Evolutionary conservation across 2,113 vertebrate genomes (phyloP), one percentile per base, ranked within the genome.

Genomic region (Tautogolabrus adspersus): DNA sequence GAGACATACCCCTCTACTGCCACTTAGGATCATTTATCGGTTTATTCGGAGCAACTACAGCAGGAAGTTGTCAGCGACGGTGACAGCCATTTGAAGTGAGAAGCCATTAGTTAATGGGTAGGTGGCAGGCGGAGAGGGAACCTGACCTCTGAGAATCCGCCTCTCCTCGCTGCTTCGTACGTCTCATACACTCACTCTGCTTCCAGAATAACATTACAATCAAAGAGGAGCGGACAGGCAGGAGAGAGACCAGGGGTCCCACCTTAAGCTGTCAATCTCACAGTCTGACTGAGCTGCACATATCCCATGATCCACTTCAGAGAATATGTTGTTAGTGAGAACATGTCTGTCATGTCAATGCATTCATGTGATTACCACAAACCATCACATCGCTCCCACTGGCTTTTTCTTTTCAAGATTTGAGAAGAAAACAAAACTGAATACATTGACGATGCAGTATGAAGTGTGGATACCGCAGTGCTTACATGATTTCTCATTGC

Each of bases 31-130:
- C 57, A 42, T 74, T 82, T 30, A 68, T 60, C 67, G 74, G 22
- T 75, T 73, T 66, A 84, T 86, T 75, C 82, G 22, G 57, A 82
- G 82, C 60, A 72, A 82, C 68, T 67, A 42, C 72, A 75, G 77
- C 67, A 69, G 60, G 72, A 76, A 69, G 74, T 40, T 80, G 91
- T 84, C 83, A 84, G 82, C 6, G 12, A 52, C 81, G 11, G 65
- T 89, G 87, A 89, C 89, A 88, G 69, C 60, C 66, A 75, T 84
- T 85, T 87, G 80, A 89, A 89, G 80, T 76, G 77, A 82, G 70
- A 57, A 86, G 69, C 74, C 85, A 79, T 90, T 84, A 87, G 77
- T 85, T 90, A 89, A 90, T 83, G 83, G 78, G 54, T 54, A 70
- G 63, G 66, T 9, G 74, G 78, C 78, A 82, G 49, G 72, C 57